Percentiles rank a stretch among this genome's conserved stretches.
Evolutionary conservation across 2,797 vertebrate species (phyloP).

Genomic region (Linurgus olivaceus): DNA sequence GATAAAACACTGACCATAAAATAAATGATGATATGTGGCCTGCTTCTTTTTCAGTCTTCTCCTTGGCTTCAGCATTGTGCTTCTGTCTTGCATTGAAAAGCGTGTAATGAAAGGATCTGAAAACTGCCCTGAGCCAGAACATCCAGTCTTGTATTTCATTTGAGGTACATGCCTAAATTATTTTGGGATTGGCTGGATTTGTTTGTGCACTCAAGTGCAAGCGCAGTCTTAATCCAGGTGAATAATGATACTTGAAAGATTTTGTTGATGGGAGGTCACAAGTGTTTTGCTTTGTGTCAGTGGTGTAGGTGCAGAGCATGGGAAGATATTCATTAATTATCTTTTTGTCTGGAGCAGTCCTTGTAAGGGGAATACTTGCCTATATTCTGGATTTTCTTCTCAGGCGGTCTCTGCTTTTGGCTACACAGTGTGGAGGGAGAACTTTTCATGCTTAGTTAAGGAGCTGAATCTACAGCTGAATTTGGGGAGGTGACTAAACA

Average conservation of each 20-base stretch:
- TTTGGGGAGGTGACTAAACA: background rate
- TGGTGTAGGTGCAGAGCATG: background rate
- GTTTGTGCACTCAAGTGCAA: background rate
- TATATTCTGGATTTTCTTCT: background rate
- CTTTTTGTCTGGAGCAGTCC: background rate
- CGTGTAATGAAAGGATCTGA: background rate
- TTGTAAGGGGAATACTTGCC: background rate
- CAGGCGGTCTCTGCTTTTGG: background rate
- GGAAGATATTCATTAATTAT: background rate
- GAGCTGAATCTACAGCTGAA: background rate
- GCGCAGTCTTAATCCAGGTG: background rate
- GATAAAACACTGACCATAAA: background rate
- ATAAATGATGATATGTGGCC: background rate
- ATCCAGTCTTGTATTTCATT: background rate
- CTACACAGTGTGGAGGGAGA: fast-evolving
- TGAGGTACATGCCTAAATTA: background rate
- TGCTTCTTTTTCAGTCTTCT: background rate
- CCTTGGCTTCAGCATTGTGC: background rate
- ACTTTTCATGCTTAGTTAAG: background rate
- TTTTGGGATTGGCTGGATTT: background rate
- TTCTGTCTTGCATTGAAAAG: background rate
- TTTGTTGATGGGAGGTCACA: background rate
- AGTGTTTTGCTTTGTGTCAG: background rate
- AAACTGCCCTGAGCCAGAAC: background rate
- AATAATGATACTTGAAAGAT: background rate